A percentile compares a stretch with the other conserved stretches of the same genome.
phyloP scores from a whole-genome alignment of 1,140 invertebrate genomes.

The Drosophila navojoa region DNA sequence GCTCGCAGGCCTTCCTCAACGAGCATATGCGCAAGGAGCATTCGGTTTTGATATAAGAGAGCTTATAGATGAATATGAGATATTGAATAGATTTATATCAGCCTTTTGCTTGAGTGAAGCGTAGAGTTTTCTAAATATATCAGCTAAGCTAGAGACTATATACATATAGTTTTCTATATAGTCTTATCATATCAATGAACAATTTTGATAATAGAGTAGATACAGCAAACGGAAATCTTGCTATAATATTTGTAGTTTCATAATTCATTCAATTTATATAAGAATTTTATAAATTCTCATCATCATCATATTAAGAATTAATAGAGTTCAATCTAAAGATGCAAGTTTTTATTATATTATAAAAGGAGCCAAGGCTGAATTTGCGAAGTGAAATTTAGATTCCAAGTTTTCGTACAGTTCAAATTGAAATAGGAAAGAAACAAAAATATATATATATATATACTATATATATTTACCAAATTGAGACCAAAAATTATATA shows the following conservation, averaged over 20 bases:
- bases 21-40: slow-evolving; percentile 83
- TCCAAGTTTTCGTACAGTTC: slow-evolving; percentile 46
- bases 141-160: too few relatives aligned
- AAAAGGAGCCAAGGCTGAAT: slow-evolving; percentile 47
- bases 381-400: slow-evolving; percentile 37
- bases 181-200: too few relatives aligned
- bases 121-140: slow-evolving; percentile 7
- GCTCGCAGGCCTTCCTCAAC: slow-evolving; percentile 79
- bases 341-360: slow-evolving; percentile 11
- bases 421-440: slow-evolving; percentile 1
- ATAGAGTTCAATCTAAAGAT: neutral
- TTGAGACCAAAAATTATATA: slow-evolving; percentile 69
- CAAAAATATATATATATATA: slow-evolving; percentile 21
- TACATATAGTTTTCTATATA: too few relatives aligned
- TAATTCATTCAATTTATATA: neutral
- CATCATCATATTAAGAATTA: slow-evolving; percentile 10
- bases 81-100: neutral
- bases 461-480: slow-evolving; percentile 60
- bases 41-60: slow-evolving; percentile 72
- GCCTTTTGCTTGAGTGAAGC: slow-evolving; percentile 6
- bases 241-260: too few relatives aligned
- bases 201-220: too few relatives aligned
- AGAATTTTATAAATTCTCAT: neutral
- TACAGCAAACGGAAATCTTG: too few relatives aligned
- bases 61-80: neutral